Conservation (phyloP, 2,113 vertebrate species). For the Myiozetetes cayanensis region DNA sequence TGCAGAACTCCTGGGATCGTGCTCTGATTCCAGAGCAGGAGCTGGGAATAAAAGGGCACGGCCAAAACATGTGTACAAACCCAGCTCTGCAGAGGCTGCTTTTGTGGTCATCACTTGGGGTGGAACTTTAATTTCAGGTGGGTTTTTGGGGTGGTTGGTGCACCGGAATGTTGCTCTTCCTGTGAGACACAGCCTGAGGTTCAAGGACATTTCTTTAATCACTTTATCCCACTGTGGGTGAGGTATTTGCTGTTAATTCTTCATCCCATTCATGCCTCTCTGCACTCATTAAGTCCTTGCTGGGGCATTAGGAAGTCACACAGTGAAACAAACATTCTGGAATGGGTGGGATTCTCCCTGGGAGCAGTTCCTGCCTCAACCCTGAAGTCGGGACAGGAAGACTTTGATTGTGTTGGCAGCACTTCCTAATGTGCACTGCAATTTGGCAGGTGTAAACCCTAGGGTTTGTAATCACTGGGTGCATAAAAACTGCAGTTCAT, state of each 20-base stretch:
- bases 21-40: not conserved
- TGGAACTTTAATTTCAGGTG: not conserved
- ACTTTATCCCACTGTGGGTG: not conserved
- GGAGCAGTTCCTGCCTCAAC: not conserved
- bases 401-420: not conserved
- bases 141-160: not conserved
- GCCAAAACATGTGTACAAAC: not conserved
- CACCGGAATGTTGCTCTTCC: not conserved
- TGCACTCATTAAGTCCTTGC: not conserved
- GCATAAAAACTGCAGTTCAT: not conserved
- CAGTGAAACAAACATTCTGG: not conserved
- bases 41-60: not conserved
- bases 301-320: not conserved
- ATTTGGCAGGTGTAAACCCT: not conserved
- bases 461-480: not conserved
- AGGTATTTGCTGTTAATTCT: not conserved
- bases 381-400: not conserved
- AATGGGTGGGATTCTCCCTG: not conserved
- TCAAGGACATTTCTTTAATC: not conserved
- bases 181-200: not conserved
- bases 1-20: fast-evolving
- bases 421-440: not conserved
- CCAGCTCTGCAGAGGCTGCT: not conserved
- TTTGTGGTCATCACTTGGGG: not conserved
- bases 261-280: not conserved